Conservation (phyloP, 2,113 vertebrate genomes). For the Corythoichthys haematopterus region DNA sequence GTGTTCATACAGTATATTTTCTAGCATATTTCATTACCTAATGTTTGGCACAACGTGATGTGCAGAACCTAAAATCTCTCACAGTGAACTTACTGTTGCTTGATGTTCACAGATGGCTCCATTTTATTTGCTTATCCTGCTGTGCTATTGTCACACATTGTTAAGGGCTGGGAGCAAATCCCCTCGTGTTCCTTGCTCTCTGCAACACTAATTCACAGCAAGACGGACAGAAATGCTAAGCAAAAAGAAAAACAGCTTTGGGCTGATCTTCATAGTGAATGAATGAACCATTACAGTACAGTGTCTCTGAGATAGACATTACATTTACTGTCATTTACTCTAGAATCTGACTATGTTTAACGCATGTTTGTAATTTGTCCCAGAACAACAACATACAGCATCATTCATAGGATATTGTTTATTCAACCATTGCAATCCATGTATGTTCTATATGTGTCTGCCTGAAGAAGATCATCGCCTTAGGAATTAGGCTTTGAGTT, state of each 20-base stretch:
- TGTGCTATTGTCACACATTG: slow-evolving; percentile 41
- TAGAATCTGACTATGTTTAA: not conserved
- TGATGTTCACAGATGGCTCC: slow-evolving; percentile 46
- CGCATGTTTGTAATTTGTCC: not conserved
- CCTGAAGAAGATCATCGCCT: slow-evolving; percentile 10
- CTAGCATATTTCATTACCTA: not conserved
- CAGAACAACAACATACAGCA: not conserved
- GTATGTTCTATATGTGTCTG: slow-evolving; percentile 9
- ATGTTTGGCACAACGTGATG: not conserved
- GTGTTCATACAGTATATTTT: not conserved
- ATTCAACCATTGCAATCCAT: not conserved
- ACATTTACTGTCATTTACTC: slow-evolving; percentile 1
- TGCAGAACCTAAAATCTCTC: slow-evolving; percentile 18
- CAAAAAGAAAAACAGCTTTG: slow-evolving; percentile 40
- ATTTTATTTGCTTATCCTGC: slow-evolving; percentile 43
- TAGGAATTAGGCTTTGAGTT: slow-evolving; percentile 25
- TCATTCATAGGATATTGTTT: not conserved
- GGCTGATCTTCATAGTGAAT: slow-evolving; percentile 43
- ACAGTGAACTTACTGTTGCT: slow-evolving; percentile 24
- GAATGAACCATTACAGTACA: slow-evolving; percentile 44
- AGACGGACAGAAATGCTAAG: slow-evolving; percentile 18
- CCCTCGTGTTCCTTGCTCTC: slow-evolving; percentile 22
- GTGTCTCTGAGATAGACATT: slow-evolving; percentile 39
- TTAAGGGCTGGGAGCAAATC: slow-evolving; percentile 35
- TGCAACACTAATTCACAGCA: slow-evolving; percentile 7